Conservation (phyloP, 2,888 invertebrate genomes). For the Acanthosepion esculentum region DNA sequence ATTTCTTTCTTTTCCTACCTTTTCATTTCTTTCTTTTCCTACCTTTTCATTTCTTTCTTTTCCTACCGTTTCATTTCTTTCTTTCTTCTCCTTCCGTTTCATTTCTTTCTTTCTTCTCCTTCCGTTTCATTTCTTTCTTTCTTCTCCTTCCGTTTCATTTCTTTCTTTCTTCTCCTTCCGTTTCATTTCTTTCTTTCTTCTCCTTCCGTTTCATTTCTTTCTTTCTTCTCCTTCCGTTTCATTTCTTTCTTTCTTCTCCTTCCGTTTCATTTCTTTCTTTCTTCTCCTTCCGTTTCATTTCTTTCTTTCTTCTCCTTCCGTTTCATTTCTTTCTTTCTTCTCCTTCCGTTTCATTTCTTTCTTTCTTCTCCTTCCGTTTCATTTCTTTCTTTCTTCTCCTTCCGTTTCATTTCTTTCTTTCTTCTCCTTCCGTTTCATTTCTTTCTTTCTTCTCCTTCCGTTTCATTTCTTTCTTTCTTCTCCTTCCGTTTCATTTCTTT, state of each 20-base stretch:
- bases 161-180: not conserved
- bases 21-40: not conserved
- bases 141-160: not conserved
- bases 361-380: not conserved
- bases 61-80: too few species aligned
- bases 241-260: not conserved
- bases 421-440: not conserved
- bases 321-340: not conserved
- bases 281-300: not conserved
- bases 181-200: not conserved
- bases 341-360: not conserved
- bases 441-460: not conserved
- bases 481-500: too few species aligned
- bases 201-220: not conserved
- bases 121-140: not conserved
- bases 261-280: not conserved
- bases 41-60: not conserved
- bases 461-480: not conserved
- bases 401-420: not conserved
- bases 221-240: not conserved
- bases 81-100: not conserved
- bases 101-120: not conserved
- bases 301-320: not conserved
- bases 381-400: not conserved
- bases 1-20: not conserved